Conservation (phyloP, 1,140 invertebrate genomes). For the Cydia splendana region DNA sequence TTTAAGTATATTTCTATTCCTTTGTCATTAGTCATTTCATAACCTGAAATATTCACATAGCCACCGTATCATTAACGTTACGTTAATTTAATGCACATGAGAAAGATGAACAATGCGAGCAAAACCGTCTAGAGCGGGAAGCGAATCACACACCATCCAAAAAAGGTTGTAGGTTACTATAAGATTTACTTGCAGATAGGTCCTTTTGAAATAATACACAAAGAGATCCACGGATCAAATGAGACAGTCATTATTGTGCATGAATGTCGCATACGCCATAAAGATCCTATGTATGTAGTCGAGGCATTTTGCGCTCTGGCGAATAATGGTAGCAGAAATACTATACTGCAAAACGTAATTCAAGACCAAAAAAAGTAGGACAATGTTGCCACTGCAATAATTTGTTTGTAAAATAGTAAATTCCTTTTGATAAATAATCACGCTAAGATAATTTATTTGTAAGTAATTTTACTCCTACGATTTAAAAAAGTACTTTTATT, state of each 20-base stretch:
- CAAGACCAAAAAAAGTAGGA: too few species aligned
- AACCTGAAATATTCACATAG: background rate
- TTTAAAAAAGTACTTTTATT: too few species aligned
- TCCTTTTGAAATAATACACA: background rate
- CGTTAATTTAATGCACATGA: background rate
- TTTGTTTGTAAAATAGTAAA: too few species aligned
- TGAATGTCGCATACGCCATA: background rate
- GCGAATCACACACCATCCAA: background rate
- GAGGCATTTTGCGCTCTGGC: background rate
- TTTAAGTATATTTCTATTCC: too few species aligned
- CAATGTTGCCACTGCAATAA: too few species aligned
- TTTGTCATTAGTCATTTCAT: background rate
- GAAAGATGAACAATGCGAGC: background rate
- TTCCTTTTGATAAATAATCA: too few species aligned
- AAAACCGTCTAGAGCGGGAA: constrained; percentile 7
- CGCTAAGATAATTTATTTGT: too few species aligned
- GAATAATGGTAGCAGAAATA: background rate
- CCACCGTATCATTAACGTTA: background rate
- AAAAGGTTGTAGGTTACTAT: background rate
- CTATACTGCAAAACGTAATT: too few species aligned
- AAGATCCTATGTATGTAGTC: background rate
- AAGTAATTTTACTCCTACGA: too few species aligned
- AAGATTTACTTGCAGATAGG: background rate
- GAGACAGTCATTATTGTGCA: background rate
- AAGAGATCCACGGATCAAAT: background rate